Conservation (phyloP, 2,113 vertebrate genomes). For the Erinaceus europaeus region DNA sequence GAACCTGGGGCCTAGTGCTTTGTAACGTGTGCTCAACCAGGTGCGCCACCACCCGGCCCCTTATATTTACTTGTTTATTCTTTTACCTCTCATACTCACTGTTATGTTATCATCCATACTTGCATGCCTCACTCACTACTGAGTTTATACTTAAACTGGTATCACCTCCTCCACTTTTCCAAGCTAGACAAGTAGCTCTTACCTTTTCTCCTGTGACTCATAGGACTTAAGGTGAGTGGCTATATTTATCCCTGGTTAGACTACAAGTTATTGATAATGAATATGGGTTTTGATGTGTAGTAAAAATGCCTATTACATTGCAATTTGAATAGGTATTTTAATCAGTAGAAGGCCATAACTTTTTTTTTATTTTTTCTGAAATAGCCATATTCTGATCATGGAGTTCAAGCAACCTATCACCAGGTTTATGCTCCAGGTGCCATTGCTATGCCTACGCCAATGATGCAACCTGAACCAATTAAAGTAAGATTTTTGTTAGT, state of each 20-base stretch:
- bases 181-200: background rate
- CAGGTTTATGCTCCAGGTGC: conserved; percentile 80
- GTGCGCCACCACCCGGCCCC: too few species aligned
- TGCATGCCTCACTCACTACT: too few species aligned
- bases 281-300: conserved; percentile 6
- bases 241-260: background rate
- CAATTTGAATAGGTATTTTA: conserved; percentile 38
- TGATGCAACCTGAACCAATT: conserved; percentile 78
- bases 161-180: background rate
- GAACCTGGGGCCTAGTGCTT: too few species aligned
- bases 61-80: too few species aligned
- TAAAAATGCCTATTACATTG: background rate
- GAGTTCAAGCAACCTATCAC: conserved; percentile 79
- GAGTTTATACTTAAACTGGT: too few species aligned
- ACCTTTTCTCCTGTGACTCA: background rate
- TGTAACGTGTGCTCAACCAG: too few species aligned
- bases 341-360: background rate
- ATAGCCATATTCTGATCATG: conserved; percentile 82
- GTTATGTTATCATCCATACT: too few species aligned
- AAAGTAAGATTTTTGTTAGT: conserved; percentile 65
- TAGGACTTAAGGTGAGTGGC: background rate
- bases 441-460: conserved; percentile 79
- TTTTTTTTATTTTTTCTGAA: background rate
- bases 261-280: background rate
- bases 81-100: too few species aligned